Evolutionary conservation across 2,888 invertebrate species (phyloP), one percentile per base, ranked within the genome.

Genomic region (Helleia helle): DNA sequence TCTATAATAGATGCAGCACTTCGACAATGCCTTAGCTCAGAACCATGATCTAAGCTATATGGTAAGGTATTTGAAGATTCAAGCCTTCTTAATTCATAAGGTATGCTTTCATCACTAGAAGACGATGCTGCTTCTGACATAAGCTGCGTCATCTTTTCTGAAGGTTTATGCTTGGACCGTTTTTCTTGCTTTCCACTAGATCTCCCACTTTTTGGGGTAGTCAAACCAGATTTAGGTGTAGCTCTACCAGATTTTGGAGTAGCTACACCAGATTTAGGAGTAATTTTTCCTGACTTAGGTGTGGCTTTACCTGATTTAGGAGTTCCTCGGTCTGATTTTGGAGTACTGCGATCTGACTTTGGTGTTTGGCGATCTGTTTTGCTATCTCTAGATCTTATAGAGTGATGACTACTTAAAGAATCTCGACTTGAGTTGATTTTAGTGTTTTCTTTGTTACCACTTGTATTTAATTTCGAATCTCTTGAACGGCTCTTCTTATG

Each of bases 51-150:
- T 34, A 90, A 72, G 42, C 88, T 88, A 46, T 89, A 89, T 2
- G 91, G 91, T 18, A 91, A 89, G 58, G 90, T 90, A 3, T 85
- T 74, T 42, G 90, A 90, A 41, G 89, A 73, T 52, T 87, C 87
- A 44, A 88, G 59, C 49, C 86, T 69, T 54, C 83, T 75, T 5
- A 83, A 51, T 52, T 79, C 80, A 51, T 80, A 80, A 8, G 85
- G 86, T 55, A 85, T 75, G 55, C 85, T 88, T 47, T 88, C 84
- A 48, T 88, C 86, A 49, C 88, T 88, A 1, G 88, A 88, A 29
- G 87, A 88, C 11, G 88, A 87, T 44, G 88, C 88, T 0, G 87
- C 87, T 55, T 84, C 85, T 15, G 86, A 86, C 79, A 86, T 85
- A 28, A 85, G 58, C 50, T 84, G 84, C 12, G 80, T 74, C 85